These are phyloP conservation scores for Oncopodura yosiiana DNA, from an alignment of 1,140 invertebrate genomes.

Conservation along the genomic window DNA sequence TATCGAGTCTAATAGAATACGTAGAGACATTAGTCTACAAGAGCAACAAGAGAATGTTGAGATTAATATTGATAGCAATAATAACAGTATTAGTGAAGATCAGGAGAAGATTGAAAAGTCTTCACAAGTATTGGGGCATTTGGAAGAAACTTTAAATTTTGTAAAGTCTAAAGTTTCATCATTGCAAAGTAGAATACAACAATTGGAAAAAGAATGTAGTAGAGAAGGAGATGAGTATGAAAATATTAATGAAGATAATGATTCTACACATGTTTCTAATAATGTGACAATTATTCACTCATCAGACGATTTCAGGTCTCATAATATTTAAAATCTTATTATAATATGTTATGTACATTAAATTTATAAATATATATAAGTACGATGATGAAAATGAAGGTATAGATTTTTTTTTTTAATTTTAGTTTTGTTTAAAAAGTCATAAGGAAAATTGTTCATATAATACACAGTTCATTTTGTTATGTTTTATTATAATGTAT, in stretches of 20 bases:
- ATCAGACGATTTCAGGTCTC: not conserved
- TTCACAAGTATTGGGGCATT: not conserved
- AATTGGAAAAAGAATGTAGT: constrained; percentile 4
- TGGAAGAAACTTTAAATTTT: not conserved
- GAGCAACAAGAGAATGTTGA: not conserved
- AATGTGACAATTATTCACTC: not conserved
- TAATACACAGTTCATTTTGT: not conserved
- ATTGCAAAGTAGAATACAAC: not conserved
- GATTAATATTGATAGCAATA: too few relatives aligned
- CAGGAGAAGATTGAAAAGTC: not conserved
- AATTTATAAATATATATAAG: not conserved
- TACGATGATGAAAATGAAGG: not conserved
- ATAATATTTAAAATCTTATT: not conserved
- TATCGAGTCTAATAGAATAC: constrained; percentile 1
- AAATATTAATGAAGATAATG: not conserved
- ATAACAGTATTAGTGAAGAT: not conserved
- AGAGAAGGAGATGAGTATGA: not conserved
- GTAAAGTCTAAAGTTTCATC: not conserved
- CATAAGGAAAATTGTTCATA: not conserved
- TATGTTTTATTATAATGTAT: too few relatives aligned
- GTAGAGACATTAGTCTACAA: not conserved
- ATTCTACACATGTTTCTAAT: not conserved
- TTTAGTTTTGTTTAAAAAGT: not conserved
- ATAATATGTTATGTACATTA: not conserved
- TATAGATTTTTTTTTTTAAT: not conserved